Base-by-base conservation (phyloP, 2,888 invertebrate species). In the Resseliella maxima region DNA sequence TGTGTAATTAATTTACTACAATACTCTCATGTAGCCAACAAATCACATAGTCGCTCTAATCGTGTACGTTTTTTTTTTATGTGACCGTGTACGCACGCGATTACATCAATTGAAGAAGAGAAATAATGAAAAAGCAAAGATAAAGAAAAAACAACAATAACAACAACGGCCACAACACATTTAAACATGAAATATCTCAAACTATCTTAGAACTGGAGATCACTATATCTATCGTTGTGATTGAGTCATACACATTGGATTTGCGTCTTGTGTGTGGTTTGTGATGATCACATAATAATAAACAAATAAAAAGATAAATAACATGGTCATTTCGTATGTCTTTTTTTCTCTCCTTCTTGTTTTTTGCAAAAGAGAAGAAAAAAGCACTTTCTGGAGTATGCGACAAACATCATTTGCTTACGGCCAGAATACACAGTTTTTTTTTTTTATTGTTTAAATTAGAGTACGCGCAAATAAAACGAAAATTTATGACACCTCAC, bases 161-260 rank as follows among this genome's bases (percentile, higher is more conserved):
- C 41, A 50, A n/a, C n/a, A n/a, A n/a, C n/a, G n/a, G n/a, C n/a
- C n/a, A n/a, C n/a, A 27, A 18, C 35, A 72, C 72, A 72, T 31
- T 72, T 2, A 72, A 72, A 72, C 31, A 72, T 72, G 72, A 72
- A 72, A 72, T 35, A 72, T 72, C 72, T 72, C 72, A 72, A 72
- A 72, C 59, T 72, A 31, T 72, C 72, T 72, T 72, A 72, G 72
- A 72, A 72, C 72, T 72, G 72, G 72, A 72, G 72, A 72, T 72
- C 35, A 35, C 35, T 72, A 31, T 72, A 31, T 72, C 31, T 72
- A 35, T 72, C 72, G 72, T 31, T 15, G 72, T 18, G 31, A 72
- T 72, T 72, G 72, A 72, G 72, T 72, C 72, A 72, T 72, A 72
- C 15, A 15, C 72, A 24, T 59, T 24, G n/a, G 1, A 24, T 59